Conservation (phyloP, 1,140 invertebrate species). For the Pentalonia nigronervosa region DNA sequence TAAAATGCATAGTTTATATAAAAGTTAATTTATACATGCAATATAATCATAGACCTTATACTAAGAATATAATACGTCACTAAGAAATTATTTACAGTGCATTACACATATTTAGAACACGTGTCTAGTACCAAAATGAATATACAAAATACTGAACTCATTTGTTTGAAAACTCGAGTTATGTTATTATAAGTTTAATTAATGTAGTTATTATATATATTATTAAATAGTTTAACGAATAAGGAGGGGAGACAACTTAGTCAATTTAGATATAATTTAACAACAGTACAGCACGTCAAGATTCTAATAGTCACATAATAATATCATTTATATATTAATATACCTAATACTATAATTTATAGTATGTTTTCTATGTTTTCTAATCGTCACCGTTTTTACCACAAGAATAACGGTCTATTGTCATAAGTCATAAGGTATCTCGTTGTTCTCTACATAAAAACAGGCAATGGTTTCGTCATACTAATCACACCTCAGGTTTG, state of each 20-base stretch:
- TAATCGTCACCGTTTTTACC: neutral
- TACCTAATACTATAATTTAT: neutral
- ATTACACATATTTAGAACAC: too few species aligned
- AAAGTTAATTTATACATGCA: too few species aligned
- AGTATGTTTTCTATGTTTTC: neutral
- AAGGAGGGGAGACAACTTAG: neutral
- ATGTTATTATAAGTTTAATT: neutral
- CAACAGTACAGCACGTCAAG: neutral
- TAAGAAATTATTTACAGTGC: too few species aligned
- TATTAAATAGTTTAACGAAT: neutral
- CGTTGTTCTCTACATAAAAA: slow-evolving; percentile 8
- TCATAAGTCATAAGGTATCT: neutral
- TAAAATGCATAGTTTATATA: too few species aligned
- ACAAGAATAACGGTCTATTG: neutral
- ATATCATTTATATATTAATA: neutral
- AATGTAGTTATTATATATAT: neutral
- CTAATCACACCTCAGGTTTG: slow-evolving; percentile 24
- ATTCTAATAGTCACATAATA: neutral
- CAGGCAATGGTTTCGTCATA: neutral
- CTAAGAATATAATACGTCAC: too few species aligned
- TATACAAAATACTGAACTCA: neutral
- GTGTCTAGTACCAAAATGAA: neutral
- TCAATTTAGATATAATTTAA: neutral
- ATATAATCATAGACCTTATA: too few species aligned
- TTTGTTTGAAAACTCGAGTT: neutral